Evolutionary conservation across 53 echinoderm and acorn worm genomes (phyloP).

Genomic region (Paelopatides confundens): DNA sequence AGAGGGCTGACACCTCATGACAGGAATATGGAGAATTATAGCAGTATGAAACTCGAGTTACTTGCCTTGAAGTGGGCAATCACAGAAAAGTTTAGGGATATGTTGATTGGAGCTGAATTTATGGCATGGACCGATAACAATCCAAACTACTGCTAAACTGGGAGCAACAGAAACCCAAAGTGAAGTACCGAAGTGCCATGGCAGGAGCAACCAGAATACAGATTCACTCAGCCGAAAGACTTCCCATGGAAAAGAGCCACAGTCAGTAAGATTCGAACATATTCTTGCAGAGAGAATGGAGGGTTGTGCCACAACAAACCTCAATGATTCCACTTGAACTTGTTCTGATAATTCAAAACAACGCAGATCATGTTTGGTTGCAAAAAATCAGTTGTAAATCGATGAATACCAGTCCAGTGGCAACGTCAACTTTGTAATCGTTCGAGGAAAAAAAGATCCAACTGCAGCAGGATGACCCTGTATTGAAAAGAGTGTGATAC

Average conservation of each 20-base stretch:
- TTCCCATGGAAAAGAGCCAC: background rate
- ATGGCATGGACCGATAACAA: slow-evolving; percentile 69
- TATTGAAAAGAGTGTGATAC: slow-evolving; percentile 21
- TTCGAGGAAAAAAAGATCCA: no score
- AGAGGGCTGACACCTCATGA: slow-evolving; percentile 52
- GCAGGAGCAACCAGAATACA: slow-evolving; percentile 55
- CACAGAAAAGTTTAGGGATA: no score
- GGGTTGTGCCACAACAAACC: background rate
- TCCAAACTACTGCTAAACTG: slow-evolving; percentile 58
- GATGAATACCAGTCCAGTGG: background rate
- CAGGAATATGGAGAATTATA: slow-evolving; percentile 67
- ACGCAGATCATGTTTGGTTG: background rate
- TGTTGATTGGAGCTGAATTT: slow-evolving; percentile 59
- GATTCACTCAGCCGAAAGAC: slow-evolving; percentile 46
- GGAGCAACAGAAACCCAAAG: slow-evolving; percentile 61
- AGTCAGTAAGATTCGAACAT: slow-evolving; percentile 7
- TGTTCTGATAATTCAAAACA: background rate
- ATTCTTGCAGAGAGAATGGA: background rate
- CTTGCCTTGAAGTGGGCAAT: no score
- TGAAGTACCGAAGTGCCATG: slow-evolving; percentile 67
- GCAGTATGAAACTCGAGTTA: slow-evolving; percentile 64
- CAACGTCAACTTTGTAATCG: slow-evolving; percentile 18
- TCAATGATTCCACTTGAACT: slow-evolving; percentile 21
- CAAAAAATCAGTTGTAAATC: background rate
- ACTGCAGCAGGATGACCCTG: slow-evolving; percentile 31